Evolutionary conservation across 2,797 vertebrate genomes (phyloP), one percentile per base, ranked within the genome.

Genomic region (Rhinogobio ventralis): DNA sequence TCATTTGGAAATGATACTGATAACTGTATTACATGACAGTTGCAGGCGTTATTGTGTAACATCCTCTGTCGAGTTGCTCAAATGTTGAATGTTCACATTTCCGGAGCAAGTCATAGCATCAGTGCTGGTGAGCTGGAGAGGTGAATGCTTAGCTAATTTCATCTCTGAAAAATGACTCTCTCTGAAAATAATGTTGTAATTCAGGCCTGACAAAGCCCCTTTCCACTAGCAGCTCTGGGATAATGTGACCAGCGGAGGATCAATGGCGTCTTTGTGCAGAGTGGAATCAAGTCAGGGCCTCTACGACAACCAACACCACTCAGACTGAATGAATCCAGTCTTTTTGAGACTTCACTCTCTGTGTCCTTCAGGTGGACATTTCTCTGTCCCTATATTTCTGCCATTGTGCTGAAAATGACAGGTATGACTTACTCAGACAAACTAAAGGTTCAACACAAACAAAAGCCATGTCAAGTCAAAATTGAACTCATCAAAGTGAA

Each of bases 241-340:
- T 90, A 89, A 87, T 87, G 71, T 85, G 87, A 87, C 82, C 85
- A 23, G 46, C 14, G 66, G 64, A 39, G 36, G 15, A 86, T 93
- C 90, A 94, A 93, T 91, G 90, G 64, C 15, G 62, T 84, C 92
- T 92, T 93, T 94, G 92, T 94, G 90, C 67, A 7, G 25, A 60
- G 19, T 73, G 83, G 62, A 76, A 81, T 79, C 74, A 23, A 20
- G 64, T 66, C 72, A 81, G 83, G 68, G 57, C 78, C 68, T 89
- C 79, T 75, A 49, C n/a, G 72, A 82, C 83, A 39, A 74, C 39
- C n/a, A 80, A 73, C 79, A 71, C 79, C 72, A 85, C 62, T 62
- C 42, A 11, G 45, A 77, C 49, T n/a, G 4, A 78, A 69, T 86
- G 55, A 86, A 81, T 84, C 69, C 25, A 51, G 13, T 75, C 83